phyloP scores from a whole-genome alignment of 2,888 invertebrate species.

The Branchellion lobata region DNA sequence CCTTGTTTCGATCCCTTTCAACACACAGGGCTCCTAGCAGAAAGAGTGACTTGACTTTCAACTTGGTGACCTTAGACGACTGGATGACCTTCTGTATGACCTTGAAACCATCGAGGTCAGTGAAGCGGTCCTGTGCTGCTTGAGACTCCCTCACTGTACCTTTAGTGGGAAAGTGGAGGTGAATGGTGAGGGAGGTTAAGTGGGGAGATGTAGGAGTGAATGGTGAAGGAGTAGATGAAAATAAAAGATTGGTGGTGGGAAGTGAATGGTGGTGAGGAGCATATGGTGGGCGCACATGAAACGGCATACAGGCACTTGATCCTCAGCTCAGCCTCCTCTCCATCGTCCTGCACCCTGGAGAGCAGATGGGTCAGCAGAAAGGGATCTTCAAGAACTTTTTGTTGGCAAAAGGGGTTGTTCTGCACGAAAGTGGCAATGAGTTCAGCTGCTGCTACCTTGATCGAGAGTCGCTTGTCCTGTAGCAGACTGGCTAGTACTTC shows the following conservation, averaged over 20 bases:
- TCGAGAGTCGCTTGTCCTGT: constrained; percentile 67
- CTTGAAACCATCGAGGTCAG: constrained; percentile 70
- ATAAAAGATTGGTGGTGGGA: too few species aligned
- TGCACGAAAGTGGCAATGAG: constrained; percentile 78
- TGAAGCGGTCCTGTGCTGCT: constrained; percentile 69
- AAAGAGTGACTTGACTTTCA: constrained; percentile 75
- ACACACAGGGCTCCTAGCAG: constrained; percentile 69
- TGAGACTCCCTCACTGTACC: constrained; percentile 71
- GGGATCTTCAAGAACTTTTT: constrained; percentile 67
- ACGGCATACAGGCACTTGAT: constrained; percentile 76
- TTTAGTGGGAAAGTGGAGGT: constrained; percentile 56
- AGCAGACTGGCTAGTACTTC: constrained; percentile 72
- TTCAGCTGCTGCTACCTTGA: constrained; percentile 71
- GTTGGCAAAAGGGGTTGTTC: constrained; percentile 81
- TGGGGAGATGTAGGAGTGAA: too few species aligned
- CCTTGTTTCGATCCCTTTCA: constrained; percentile 66
- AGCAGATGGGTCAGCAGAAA: not conserved
- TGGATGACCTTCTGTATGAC: constrained; percentile 69
- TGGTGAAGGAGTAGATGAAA: too few species aligned
- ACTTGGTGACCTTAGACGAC: constrained; percentile 66
- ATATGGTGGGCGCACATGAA: constrained; percentile 79
- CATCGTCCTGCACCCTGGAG: constrained; percentile 62
- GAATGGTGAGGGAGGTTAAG: too few species aligned
- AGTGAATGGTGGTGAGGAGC: too few species aligned
- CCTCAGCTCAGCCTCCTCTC: constrained; percentile 67